Percentiles rank a stretch among this genome's conserved stretches.
phyloP scores from a whole-genome alignment of 2,888 invertebrate species.

The Physocephala rufipes region DNA sequence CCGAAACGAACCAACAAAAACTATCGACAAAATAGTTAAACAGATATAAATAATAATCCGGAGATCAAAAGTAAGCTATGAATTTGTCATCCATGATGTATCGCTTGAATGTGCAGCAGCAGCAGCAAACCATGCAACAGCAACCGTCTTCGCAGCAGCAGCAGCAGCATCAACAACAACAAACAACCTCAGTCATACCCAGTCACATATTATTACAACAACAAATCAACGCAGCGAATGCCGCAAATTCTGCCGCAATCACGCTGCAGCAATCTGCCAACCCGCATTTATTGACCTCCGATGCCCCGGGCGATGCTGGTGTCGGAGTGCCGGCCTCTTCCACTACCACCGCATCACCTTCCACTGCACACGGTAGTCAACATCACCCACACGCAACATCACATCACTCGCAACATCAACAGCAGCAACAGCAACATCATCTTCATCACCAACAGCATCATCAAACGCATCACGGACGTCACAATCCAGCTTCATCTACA shows the following conservation, averaged over 20 bases:
- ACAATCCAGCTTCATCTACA: conserved; percentile 16
- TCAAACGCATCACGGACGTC: conserved; percentile 23
- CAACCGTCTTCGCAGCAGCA: conserved; percentile 49
- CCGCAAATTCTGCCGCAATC: conserved; percentile 34
- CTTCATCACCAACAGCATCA: conserved; percentile 15
- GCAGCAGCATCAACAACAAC: conserved; percentile 46
- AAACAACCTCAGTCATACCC: conserved; percentile 45
- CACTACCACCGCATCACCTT: neutral
- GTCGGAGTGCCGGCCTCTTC: conserved; percentile 36
- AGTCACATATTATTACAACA: conserved; percentile 59
- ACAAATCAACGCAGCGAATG: conserved; percentile 54
- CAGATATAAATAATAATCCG: conserved; percentile 29
- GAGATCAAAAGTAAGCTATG: conserved; percentile 43
- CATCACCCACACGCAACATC: conserved; percentile 47
- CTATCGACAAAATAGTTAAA: neutral
- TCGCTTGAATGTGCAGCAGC: conserved; percentile 61
- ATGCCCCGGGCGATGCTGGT: conserved; percentile 29
- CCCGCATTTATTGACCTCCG: conserved; percentile 42
- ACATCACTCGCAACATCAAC: conserved; percentile 29
- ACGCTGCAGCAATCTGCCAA: conserved; percentile 35
- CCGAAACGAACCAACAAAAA: conserved; percentile 1
- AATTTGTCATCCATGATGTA: conserved; percentile 61
- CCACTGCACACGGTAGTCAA: conserved; percentile 32
- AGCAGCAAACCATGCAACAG: conserved; percentile 55
- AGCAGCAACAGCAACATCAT: conserved; percentile 36